phyloP scores from a whole-genome alignment of 2,113 vertebrate species.

The Genyomyrus donnyi region DNA sequence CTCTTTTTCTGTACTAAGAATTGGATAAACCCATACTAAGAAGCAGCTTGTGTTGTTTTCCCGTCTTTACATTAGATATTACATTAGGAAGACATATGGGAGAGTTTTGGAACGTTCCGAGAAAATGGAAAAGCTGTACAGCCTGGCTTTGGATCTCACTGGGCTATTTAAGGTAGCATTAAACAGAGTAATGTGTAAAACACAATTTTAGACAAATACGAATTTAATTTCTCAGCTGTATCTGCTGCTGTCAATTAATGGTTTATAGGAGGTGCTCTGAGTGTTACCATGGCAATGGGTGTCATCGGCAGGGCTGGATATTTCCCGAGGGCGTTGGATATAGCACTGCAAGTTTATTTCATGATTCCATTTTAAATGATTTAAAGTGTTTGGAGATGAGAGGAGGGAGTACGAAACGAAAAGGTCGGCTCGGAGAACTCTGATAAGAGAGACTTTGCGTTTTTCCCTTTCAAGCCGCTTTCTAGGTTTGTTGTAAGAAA shows the following conservation, averaged over 20 bases:
- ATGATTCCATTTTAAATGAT: slow-evolving; percentile 27
- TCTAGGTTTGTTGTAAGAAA: neutral
- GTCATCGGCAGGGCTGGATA: slow-evolving; percentile 33
- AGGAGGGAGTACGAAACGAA: slow-evolving; percentile 35
- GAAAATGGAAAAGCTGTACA: neutral
- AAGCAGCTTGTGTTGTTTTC: neutral
- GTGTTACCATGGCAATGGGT: slow-evolving; percentile 42
- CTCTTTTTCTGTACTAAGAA: neutral
- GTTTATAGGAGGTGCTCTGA: slow-evolving; percentile 39
- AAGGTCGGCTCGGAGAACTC: slow-evolving; percentile 18
- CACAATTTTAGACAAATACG: slow-evolving; percentile 7
- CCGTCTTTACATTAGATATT: neutral
- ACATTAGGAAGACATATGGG: neutral
- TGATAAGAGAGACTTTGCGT: neutral
- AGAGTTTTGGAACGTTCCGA: neutral
- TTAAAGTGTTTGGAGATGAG: slow-evolving; percentile 24
- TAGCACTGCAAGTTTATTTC: slow-evolving; percentile 26
- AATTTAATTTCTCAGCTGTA: slow-evolving; percentile 35
- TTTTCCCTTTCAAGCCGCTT: neutral
- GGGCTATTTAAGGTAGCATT: neutral
- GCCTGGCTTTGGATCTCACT: neutral
- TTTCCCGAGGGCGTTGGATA: slow-evolving; percentile 36
- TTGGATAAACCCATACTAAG: no score
- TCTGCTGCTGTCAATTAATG: slow-evolving; percentile 44
- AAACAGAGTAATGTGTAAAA: neutral